Conservation (phyloP, 2,113 vertebrate species). For the Melanerpes formicivorus region DNA sequence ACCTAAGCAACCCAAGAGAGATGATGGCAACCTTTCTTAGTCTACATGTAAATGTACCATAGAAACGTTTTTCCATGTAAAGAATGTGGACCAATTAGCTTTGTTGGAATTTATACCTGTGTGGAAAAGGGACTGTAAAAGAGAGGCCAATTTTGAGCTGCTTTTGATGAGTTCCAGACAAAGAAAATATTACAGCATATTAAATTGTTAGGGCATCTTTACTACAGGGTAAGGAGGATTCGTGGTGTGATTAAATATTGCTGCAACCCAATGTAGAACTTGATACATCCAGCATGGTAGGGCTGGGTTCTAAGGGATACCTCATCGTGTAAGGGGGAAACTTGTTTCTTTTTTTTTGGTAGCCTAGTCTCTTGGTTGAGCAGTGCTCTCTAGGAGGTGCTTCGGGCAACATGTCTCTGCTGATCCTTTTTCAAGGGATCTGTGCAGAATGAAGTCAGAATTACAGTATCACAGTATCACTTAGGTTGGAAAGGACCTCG, state of each 20-base stretch:
- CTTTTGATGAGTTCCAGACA: conserved; percentile 60
- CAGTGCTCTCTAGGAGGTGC: conserved; percentile 33
- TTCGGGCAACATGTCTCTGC: conserved; percentile 30
- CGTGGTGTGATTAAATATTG: conserved; percentile 75
- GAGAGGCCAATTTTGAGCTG: conserved; percentile 40
- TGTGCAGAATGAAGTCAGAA: conserved; percentile 32
- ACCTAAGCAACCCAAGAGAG: conserved; percentile 9
- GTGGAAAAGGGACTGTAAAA: conserved; percentile 30
- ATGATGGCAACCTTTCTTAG: conserved; percentile 11
- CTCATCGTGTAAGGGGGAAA: conserved; percentile 42
- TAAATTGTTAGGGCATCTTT: conserved; percentile 74
- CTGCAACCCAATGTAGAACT: conserved; percentile 70
- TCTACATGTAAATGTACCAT: not conserved
- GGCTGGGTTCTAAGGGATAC: conserved; percentile 61
- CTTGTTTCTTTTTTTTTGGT: conserved; percentile 47
- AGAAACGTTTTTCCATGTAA: not conserved
- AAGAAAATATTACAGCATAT: conserved; percentile 43
- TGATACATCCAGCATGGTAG: conserved; percentile 70
- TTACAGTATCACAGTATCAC: no score
- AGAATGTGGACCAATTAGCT: conserved; percentile 31
- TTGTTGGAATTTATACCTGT: conserved; percentile 48
- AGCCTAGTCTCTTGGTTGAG: not conserved
- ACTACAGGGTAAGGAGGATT: conserved; percentile 68
- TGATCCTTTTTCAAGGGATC: conserved; percentile 11
- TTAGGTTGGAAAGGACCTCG: no score